Evolutionary conservation across 1,140 invertebrate species (phyloP), one percentile per base, ranked within the genome.

Genomic region (Zaprionus kolodkinae): DNA sequence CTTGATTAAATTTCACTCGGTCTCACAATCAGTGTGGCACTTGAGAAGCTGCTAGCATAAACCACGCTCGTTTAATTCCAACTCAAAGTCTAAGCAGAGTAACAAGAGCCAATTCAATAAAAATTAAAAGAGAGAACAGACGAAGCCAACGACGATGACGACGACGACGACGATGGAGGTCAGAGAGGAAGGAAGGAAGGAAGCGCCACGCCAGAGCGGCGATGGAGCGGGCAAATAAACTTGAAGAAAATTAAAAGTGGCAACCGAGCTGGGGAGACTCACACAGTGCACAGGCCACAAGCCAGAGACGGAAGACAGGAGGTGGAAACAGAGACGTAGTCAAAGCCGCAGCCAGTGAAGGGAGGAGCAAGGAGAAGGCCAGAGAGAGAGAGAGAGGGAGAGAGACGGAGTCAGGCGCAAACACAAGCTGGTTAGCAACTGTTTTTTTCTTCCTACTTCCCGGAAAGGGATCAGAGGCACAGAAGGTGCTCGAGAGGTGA

Each of bases 201-300:
- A 50, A 59, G 33, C 6, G 68, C 59, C 45, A 54, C 6, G 68
- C 59, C 45, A 54, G n/a, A 54, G 83, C 83, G 75, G 72, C 65
- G 72, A 6, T 13, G 12, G 82, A 77, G 64, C 70, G 61, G 74
- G 84, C 84, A 88, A 88, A 88, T 88, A 88, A 88, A 88, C 84
- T 88, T 88, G 85, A 88, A 88, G 84, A 88, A 88, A 88, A 88
- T 88, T 88, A 88, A 88, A 88, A 88, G 80, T 88, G 84, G 84
- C 84, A 88, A 72, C 76, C 83, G 75, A 72, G 75, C 70, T 62
- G 50, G 30, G 30, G 40, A 45, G 48, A 33, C 48, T 15, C 17
- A 48, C 17, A 48, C 15, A 21, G 43, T 17, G 15, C 50, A 21
- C 10, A 54, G 17, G 1, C 4, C 4, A 9, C 13, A 15, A n/a